Base-by-base conservation (phyloP, 1,140 invertebrate species). In the Oscheius sp. region DNA sequence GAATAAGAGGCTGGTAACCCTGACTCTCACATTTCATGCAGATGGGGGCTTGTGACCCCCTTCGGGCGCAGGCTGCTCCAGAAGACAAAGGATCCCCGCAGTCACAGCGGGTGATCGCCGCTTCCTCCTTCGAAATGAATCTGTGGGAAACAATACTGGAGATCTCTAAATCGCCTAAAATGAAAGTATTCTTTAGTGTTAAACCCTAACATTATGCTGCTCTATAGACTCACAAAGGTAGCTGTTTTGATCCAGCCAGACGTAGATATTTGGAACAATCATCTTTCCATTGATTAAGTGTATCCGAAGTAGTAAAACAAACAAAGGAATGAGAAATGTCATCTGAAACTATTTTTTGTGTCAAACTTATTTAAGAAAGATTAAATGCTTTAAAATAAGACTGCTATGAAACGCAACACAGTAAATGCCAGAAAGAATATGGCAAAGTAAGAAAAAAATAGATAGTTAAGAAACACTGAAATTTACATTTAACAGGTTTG, bases 211-310 rank as follows among this genome's bases (percentile, higher is more conserved):
- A n/a, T n/a, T n/a, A n/a, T n/a, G n/a, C n/a, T n/a, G n/a, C n/a
- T n/a, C n/a, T n/a, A n/a, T n/a, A 20, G 23, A 68, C 67, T 61
- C 35, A 68, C 67, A 68, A 38, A 68, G 58, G 55, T 68, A 68
- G 28, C 46, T 58, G 23, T 68, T 68, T 36, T 68, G 67, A 7
- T 49, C 67, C 29, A 68, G 35, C 67, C 67, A 68, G 20, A 3
- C 55, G 34, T 68, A 68, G 20, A 68, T 23, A 61, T 68, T 68
- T 2, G 35, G 49, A 7, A 20, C 28, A 7, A 4, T 55, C 49
- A 15, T 20, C 28, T 26, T 15, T 7, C 15, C 15, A 7, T 23
- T 4, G 23, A 55, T 23, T 26, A 23, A 26, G 15, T 42, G 7
- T 10, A n/a, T 42, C 38, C 38, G n/a, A 7, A 42, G 38, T 10